These are phyloP conservation scores for Hoplostethus atlanticus DNA, from an alignment of 2,797 vertebrate genomes.

Conservation along the genomic window DNA sequence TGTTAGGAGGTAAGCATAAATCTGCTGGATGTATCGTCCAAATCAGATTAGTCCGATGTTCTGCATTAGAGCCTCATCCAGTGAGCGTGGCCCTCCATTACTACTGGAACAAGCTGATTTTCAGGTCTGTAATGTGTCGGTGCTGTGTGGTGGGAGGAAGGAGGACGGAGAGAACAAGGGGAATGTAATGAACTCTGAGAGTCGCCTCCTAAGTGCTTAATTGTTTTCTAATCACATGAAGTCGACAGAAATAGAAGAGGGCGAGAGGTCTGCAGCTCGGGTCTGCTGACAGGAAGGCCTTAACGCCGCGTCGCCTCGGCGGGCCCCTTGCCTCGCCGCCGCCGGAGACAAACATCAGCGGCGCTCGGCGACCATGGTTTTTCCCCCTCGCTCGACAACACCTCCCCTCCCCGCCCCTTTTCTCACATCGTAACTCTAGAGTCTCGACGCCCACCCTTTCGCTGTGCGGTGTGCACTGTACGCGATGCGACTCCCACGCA, in stretches of 20 bases:
- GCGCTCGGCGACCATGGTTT: too few relatives aligned
- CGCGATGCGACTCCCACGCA: slow-evolving; percentile 44
- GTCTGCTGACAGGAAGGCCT: slow-evolving; percentile 66
- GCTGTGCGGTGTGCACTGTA: slow-evolving; percentile 58
- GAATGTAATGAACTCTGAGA: slow-evolving; percentile 72
- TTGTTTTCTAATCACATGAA: slow-evolving; percentile 82
- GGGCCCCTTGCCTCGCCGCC: slow-evolving; percentile 4
- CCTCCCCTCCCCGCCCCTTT: background rate
- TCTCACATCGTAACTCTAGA: slow-evolving; percentile 35
- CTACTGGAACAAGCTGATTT: slow-evolving; percentile 58
- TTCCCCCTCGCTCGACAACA: rapidly evolving
- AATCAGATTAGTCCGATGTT: slow-evolving; percentile 57
- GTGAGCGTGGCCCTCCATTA: slow-evolving; percentile 62
- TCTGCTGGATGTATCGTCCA: slow-evolving; percentile 40
- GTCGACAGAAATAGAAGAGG: slow-evolving; percentile 74
- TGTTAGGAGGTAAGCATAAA: slow-evolving; percentile 41
- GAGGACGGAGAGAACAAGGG: slow-evolving; percentile 45
- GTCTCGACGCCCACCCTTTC: slow-evolving; percentile 32
- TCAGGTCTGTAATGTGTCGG: slow-evolving; percentile 53
- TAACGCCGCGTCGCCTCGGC: slow-evolving; percentile 11
- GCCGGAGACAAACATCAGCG: slow-evolving; percentile 2
- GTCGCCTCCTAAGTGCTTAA: slow-evolving; percentile 74
- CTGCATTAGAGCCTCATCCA: slow-evolving; percentile 51
- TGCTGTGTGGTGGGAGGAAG: slow-evolving; percentile 50
- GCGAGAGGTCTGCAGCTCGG: slow-evolving; percentile 56